Conservation (phyloP, 2,797 vertebrate species). For the Buphagus erythrorhynchus region DNA sequence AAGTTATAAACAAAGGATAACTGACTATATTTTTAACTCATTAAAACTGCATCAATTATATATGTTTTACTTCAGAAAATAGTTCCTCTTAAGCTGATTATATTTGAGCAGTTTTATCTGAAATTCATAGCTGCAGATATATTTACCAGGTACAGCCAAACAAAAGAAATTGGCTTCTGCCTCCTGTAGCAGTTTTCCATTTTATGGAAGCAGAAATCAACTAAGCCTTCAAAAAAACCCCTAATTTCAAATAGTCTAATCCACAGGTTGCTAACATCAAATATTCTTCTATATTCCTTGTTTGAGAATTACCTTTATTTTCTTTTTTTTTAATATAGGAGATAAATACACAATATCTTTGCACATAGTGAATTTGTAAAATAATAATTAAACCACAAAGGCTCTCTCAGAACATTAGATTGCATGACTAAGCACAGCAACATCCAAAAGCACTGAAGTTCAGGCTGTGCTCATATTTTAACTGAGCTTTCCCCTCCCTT, state of each 20-base stretch:
- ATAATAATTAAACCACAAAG: background rate
- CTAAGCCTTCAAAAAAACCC: background rate
- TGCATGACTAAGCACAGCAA: background rate
- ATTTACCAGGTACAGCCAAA: background rate
- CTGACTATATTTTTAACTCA: background rate
- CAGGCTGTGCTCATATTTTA: background rate
- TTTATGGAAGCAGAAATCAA: background rate
- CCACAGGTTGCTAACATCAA: background rate
- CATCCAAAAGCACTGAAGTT: background rate
- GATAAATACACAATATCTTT: background rate
- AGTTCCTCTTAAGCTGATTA: background rate
- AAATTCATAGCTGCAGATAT: slow-evolving; percentile 34
- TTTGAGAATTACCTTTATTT: background rate
- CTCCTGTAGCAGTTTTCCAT: background rate
- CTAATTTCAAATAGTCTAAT: background rate
- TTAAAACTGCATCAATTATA: slow-evolving; percentile 12
- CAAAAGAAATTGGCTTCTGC: slow-evolving; percentile 12
- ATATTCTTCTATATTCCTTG: background rate
- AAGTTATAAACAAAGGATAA: background rate
- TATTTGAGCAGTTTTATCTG: slow-evolving; percentile 20
- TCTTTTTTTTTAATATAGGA: background rate
- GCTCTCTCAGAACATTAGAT: background rate
- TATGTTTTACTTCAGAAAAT: slow-evolving; percentile 20
- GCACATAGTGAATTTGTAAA: background rate
- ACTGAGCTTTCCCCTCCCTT: background rate